Percentiles rank a stretch among this genome's conserved stretches.
Evolutionary conservation across 2,888 invertebrate species (phyloP).

Genomic region (Hypercompe scribonia): DNA sequence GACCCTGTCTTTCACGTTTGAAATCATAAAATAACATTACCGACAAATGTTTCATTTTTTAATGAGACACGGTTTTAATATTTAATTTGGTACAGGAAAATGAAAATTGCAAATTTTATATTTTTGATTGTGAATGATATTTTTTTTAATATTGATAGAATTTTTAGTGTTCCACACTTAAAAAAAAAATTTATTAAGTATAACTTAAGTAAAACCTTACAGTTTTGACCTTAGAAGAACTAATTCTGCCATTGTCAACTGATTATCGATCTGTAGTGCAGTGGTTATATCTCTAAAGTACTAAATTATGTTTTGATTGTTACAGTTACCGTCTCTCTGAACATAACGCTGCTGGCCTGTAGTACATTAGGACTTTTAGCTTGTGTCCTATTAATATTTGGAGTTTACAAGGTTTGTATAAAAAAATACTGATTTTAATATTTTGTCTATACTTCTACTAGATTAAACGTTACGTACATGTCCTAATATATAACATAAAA

Average conservation of each 20-base stretch:
- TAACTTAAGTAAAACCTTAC: not conserved
- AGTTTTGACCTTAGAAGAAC: not conserved
- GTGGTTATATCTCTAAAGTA: not conserved
- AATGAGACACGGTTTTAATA: too few species aligned
- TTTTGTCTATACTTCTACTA: not conserved
- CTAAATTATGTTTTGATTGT: conserved; percentile 53
- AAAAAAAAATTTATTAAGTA: not conserved
- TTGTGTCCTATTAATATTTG: conserved; percentile 89
- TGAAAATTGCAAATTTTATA: too few species aligned
- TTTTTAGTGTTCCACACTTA: not conserved
- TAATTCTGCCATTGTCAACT: not conserved
- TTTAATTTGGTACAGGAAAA: too few species aligned
- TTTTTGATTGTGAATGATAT: too few species aligned
- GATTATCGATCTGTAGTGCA: too few species aligned
- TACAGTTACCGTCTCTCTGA: conserved; percentile 91
- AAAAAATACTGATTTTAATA: not conserved
- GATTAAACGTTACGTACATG: not conserved
- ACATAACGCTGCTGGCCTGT: conserved; percentile 89
- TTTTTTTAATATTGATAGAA: not conserved
- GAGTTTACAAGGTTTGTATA: conserved; percentile 88
- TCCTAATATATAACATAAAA: too few species aligned
- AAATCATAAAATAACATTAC: too few species aligned
- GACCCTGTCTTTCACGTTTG: too few species aligned
- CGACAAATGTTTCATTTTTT: too few species aligned
- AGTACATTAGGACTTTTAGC: conserved; percentile 90